phyloP scores from a whole-genome alignment of 2,888 invertebrate species.

The Caenorhabditis imperialis region DNA sequence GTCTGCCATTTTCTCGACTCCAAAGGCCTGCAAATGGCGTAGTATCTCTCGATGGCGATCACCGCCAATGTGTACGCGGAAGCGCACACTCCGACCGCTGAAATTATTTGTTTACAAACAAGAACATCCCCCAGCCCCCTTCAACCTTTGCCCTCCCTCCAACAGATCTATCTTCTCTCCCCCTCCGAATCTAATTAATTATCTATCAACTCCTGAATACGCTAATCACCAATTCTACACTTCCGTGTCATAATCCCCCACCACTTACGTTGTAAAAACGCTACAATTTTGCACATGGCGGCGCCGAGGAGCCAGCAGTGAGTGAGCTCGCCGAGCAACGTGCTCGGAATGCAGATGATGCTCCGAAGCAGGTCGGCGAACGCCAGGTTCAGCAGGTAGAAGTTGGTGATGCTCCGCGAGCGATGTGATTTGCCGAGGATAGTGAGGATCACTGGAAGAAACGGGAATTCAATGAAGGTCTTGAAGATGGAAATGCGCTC shows the following conservation, averaged over 20 bases:
- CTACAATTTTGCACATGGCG: slow-evolving; percentile 84
- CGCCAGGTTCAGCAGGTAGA: slow-evolving; percentile 81
- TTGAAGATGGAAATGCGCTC: too few relatives aligned
- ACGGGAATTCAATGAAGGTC: too few relatives aligned
- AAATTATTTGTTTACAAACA: slow-evolving; percentile 73
- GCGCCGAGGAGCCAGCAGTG: slow-evolving; percentile 83
- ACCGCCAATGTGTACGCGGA: slow-evolving; percentile 86
- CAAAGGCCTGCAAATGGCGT: slow-evolving; percentile 86
- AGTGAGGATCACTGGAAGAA: slow-evolving; percentile 78
- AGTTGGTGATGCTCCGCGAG: slow-evolving; percentile 81
- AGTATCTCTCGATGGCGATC: slow-evolving; percentile 86
- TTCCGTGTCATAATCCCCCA: background rate
- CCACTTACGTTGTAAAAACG: slow-evolving; percentile 85
- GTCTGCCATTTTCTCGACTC: slow-evolving; percentile 86
- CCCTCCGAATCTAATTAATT: background rate
- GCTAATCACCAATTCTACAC: background rate
- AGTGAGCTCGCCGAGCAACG: slow-evolving; percentile 79
- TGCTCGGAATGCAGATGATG: slow-evolving; percentile 87
- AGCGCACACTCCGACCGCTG: slow-evolving; percentile 86
- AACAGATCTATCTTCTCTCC: slow-evolving; percentile 12
- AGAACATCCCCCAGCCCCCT: background rate
- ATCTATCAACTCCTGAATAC: background rate
- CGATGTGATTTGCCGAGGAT: slow-evolving; percentile 79
- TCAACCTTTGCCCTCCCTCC: background rate
- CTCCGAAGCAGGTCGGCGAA: slow-evolving; percentile 84